Base-by-base conservation (phyloP, 2,888 invertebrate species). In the Polydrusus cervinus region DNA sequence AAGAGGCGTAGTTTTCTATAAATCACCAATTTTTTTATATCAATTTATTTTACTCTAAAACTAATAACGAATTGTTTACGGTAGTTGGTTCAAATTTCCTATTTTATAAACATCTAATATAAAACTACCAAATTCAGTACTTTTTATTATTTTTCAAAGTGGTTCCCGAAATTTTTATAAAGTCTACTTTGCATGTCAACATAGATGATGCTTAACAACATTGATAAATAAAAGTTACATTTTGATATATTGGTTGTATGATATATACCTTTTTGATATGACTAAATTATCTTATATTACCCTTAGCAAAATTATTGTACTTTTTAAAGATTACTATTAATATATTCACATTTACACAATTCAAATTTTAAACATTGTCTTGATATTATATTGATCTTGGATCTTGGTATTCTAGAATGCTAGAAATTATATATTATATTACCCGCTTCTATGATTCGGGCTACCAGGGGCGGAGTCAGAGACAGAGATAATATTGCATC, bases 91-190 rank as follows among this genome's bases (percentile, higher is more conserved):
- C 76, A 77, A 78, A 78, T 79, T 72, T 74, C 65, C 83, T 84
- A 84, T 80, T 82, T 82, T 83, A 84, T 83, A 84, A 84, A 83
- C 79, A 76, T 79, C 83, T 83, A 83, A 70, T 82, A 84, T 80
- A 83, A 84, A 83, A 83, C 82, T 81, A 81, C 82, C 82, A 82
- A 79, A 77, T 79, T 79, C 81, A 80, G 78, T 80, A 80, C 79
- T 76, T 79, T 78, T 78, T 70, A 79, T 53, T 68, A 45, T 68
- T 51, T 47, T 68, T 74, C 51, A 49, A 38, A 13, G 43, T 82
- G 81, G 80, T 82, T 81, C 80, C 81, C 81, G 80, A 74, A 78
- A 76, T 76, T 70, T 34, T 34, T 34, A 34, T 34, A 3, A 34
- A 34, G 71, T 71, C 20, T 61, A 14, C 62, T 76, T 74, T 38